A percentile compares a stretch with the other conserved stretches of the same genome.
phyloP scores from a whole-genome alignment of 2,888 invertebrate species.

The Catocala nupta region DNA sequence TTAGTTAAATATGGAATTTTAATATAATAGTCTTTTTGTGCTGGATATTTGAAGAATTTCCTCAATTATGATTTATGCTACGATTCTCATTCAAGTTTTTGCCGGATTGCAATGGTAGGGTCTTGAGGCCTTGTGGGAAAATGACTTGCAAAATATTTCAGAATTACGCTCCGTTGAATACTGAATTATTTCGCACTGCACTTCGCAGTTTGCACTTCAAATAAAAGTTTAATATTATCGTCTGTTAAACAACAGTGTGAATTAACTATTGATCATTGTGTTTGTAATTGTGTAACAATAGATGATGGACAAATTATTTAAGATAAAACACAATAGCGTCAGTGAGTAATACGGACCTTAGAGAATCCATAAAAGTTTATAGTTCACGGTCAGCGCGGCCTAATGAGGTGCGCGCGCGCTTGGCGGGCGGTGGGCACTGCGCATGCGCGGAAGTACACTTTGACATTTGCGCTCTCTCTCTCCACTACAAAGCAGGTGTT shows the following conservation, averaged over 20 bases:
- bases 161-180: slow-evolving; percentile 36
- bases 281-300: slow-evolving; percentile 54
- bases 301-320: slow-evolving; percentile 62
- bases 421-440: slow-evolving; percentile 38
- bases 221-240: slow-evolving; percentile 30
- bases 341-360: slow-evolving; percentile 76
- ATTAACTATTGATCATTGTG: slow-evolving; percentile 47
- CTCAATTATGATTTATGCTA: slow-evolving; percentile 18
- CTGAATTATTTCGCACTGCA: slow-evolving; percentile 32
- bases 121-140: slow-evolving; percentile 64
- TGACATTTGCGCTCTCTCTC: slow-evolving; percentile 74
- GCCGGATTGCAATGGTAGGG: slow-evolving; percentile 31
- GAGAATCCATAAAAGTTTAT: slow-evolving; percentile 75
- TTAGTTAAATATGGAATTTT: background rate
- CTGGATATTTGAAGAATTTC: slow-evolving; percentile 19
- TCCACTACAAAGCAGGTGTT: slow-evolving; percentile 71
- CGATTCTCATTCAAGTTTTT: slow-evolving; percentile 23
- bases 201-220: slow-evolving; percentile 28
- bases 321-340: slow-evolving; percentile 63
- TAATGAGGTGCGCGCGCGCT: slow-evolving; percentile 50
- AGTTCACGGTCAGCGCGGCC: slow-evolving; percentile 73
- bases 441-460: slow-evolving; percentile 71
- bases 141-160: slow-evolving; percentile 64
- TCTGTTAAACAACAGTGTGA: slow-evolving; percentile 45
- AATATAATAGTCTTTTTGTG: background rate